These are phyloP conservation scores for Glareola pratincola DNA, from an alignment of 2,113 vertebrate species.

Conservation along the genomic window DNA sequence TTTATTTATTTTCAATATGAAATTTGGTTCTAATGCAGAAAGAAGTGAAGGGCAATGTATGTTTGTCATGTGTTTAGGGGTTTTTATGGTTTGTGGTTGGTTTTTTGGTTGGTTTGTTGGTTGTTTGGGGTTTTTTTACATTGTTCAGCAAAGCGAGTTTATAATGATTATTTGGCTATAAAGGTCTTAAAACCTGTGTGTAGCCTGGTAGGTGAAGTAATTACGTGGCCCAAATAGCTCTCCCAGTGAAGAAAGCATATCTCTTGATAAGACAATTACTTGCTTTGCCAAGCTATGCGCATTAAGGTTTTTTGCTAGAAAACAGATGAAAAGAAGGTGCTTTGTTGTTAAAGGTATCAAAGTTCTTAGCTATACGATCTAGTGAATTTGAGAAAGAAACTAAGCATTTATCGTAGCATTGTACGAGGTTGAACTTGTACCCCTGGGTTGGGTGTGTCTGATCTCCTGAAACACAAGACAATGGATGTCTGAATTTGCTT, in stretches of 20 bases:
- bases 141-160: neutral
- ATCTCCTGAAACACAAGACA: neutral
- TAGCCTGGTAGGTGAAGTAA: neutral
- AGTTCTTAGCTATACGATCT: neutral
- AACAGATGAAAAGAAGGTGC: neutral
- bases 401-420: too few relatives aligned
- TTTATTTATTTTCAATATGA: neutral
- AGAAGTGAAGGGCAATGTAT: fast-evolving
- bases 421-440: neutral
- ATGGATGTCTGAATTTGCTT: neutral
- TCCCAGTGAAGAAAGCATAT: neutral
- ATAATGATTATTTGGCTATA: neutral
- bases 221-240: neutral
- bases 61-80: neutral
- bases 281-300: neutral
- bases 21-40: neutral
- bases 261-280: neutral
- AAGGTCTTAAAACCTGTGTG: neutral
- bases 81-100: neutral
- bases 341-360: neutral
- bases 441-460: neutral
- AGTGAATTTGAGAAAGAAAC: neutral
- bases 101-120: neutral
- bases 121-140: too few relatives aligned
- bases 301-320: neutral